Base-by-base conservation (phyloP, 2,888 invertebrate species). In the Acleris laterana region DNA sequence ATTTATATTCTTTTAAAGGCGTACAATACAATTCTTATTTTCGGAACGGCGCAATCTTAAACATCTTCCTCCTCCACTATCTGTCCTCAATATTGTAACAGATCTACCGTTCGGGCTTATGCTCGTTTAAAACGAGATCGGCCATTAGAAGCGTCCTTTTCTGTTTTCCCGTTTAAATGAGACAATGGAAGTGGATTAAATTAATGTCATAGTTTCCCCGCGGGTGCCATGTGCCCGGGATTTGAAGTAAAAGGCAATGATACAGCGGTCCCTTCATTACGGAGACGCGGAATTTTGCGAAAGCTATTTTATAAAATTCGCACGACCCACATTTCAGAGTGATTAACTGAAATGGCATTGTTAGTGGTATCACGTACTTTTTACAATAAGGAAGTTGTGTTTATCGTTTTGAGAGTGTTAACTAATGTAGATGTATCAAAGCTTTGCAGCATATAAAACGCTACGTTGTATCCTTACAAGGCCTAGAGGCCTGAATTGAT, bases 201-300 rank as follows among this genome's bases (percentile, higher is more conserved):
- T 81, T 83, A 78, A 83, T 77, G 77, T 76, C 62, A 72, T 76
- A 79, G 78, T 79, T 77, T 68, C 67, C 77, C 74, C 77, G 49
- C 58, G 72, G 71, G 78, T 38, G 69, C 70, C 63, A 75, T 82
- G 74, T 72, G 71, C 75, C 71, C 67, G 72, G 76, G 72, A 71
- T 65, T 71, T 71, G 66, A 72, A 71, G 72, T 71, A 72, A 76
- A 77, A 79, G 70, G 79, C 77, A 80, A 80, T 80, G 81, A 81
- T 77, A 77, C 73, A 76, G 76, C 72, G 70, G 74, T 75, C 78
- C 81, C 77, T 83, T 82, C 80, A 84, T 85, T 83, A 82, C 72
- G 74, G 73, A 74, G 19, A 75, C 71, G 74, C 78, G 76, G 77
- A 78, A 81, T 79, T 38, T 38, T 76, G 75, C 75, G 75, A 74